Evolutionary conservation across 2,888 invertebrate genomes (phyloP), one percentile per base, ranked within the genome.

Genomic region (Tromatobia lineatoria): DNA sequence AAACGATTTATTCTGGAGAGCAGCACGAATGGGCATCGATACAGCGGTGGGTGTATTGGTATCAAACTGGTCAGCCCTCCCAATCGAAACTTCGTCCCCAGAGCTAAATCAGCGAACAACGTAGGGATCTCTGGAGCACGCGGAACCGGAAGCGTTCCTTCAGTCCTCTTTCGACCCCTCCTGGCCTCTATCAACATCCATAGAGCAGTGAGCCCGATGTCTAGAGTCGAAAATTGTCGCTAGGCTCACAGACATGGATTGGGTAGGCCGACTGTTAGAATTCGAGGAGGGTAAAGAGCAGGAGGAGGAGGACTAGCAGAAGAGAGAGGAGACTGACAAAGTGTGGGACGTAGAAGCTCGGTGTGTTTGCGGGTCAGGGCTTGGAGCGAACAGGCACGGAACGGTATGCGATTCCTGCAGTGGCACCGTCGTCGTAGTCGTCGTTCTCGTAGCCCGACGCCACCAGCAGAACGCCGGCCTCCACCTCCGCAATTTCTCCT

Each of bases 331-430:
- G 47, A 80, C 73, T 54, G 23, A 76, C 69, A 15, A 61, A 45
- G 50, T 29, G 78, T 64, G 25, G 54, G 57, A 64, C 71, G 66
- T 70, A 71, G 81, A 83, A 82, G 69, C 76, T 71, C 75, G 78
- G 71, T 71, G 69, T 81, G 77, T 80, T 83, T 80, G 77, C 83
- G 84, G 83, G 80, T 83, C 82, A 74, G 76, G 70, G 82, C 76
- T 82, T 50, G 57, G 81, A 45, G 78, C 57, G 61, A 61, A 76
- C 59, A 80, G 79, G 67, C 64, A 80, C 67, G 75, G 67, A 75
- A 59, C 64, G 87, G 82, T 83, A 85, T 80, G 86, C 86, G 89
- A 89, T 88, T 88, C 86, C 87, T 84, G 87, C 79, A 82, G 85
- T 79, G 86, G 83, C 80, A 83, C 83, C 80, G 83, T 78, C 69